Conservation (phyloP, 2,888 invertebrate genomes). For the Asteroscopus sphinx region DNA sequence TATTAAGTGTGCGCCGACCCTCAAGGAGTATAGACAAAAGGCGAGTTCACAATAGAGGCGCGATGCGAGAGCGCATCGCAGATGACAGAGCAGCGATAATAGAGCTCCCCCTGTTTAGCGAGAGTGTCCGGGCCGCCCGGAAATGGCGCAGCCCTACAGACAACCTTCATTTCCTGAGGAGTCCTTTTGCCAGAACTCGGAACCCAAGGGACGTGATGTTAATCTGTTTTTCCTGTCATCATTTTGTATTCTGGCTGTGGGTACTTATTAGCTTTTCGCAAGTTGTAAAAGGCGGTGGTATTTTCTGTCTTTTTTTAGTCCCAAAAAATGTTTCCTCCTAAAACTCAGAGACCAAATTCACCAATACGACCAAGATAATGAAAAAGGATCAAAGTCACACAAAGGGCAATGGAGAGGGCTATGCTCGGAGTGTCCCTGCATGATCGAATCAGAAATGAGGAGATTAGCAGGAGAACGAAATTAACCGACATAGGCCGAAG, state of each 20-base stretch:
- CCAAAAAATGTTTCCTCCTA: slow-evolving; percentile 15
- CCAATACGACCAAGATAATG: too few relatives aligned
- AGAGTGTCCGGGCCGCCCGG: slow-evolving; percentile 76
- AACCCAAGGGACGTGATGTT: slow-evolving; percentile 57
- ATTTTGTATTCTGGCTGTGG: slow-evolving; percentile 47
- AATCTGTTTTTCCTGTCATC: slow-evolving; percentile 58
- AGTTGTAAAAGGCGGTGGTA: slow-evolving; percentile 19
- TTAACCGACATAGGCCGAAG: too few relatives aligned
- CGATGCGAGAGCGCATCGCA: slow-evolving; percentile 70
- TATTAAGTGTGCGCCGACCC: slow-evolving; percentile 40
- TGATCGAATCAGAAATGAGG: too few relatives aligned
- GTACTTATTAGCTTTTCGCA: slow-evolving; percentile 40
- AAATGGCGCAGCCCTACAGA: slow-evolving; percentile 82
- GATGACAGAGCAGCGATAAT: slow-evolving; percentile 76
- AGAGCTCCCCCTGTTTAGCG: slow-evolving; percentile 73
- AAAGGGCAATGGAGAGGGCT: too few relatives aligned
- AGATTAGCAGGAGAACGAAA: too few relatives aligned
- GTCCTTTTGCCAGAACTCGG: slow-evolving; percentile 71
- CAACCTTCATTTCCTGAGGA: slow-evolving; percentile 85
- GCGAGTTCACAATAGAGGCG: slow-evolving; percentile 67
- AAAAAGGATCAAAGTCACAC: too few relatives aligned
- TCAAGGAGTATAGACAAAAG: slow-evolving; percentile 59
- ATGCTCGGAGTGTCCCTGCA: too few relatives aligned
- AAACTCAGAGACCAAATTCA: slow-evolving; percentile 18
- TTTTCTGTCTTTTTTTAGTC: slow-evolving; percentile 13